Conservation (phyloP, 2,888 invertebrate species). For the Conchocele bisecta region DNA sequence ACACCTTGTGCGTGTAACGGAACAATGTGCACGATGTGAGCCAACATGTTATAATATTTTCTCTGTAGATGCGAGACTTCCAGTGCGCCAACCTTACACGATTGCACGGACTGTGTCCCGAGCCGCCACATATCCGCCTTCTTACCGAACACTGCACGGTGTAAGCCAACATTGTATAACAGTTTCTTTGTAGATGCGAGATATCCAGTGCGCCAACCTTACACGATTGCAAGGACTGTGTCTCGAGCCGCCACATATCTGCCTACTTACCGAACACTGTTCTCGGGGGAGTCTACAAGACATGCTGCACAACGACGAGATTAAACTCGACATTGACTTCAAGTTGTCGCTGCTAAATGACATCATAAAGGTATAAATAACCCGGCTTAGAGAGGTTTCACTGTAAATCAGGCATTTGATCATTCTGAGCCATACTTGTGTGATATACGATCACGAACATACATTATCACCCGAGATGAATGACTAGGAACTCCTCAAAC, state of each 20-base stretch:
- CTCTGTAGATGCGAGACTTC: conserved; percentile 92
- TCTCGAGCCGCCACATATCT: conserved; percentile 89
- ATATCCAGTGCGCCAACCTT: conserved; percentile 94
- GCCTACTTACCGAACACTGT: conserved; percentile 93
- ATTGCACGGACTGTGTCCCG: conserved; percentile 94
- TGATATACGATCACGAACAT: too few species aligned
- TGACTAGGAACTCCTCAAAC: too few species aligned
- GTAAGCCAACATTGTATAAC: too few species aligned
- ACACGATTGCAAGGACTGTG: conserved; percentile 94
- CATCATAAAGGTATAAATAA: conserved; percentile 93
- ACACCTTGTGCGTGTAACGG: too few species aligned
- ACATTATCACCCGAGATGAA: too few species aligned
- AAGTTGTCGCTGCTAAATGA: conserved; percentile 94
- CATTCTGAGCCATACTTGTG: too few species aligned
- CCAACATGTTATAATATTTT: too few species aligned
- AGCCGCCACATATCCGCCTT: too few species aligned
- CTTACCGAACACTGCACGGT: too few species aligned
- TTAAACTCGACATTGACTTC: conserved; percentile 94
- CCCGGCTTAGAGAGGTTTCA: too few species aligned
- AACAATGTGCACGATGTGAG: too few species aligned
- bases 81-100: conserved; percentile 93
- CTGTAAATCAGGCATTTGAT: too few species aligned
- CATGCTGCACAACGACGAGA: conserved; percentile 92
- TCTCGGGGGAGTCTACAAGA: conserved; percentile 95
- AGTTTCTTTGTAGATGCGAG: conserved; percentile 91